A percentile compares a stretch with the other conserved stretches of the same genome.
Evolutionary conservation across 2,888 invertebrate genomes (phyloP).

Genomic region (Oithona nana): DNA sequence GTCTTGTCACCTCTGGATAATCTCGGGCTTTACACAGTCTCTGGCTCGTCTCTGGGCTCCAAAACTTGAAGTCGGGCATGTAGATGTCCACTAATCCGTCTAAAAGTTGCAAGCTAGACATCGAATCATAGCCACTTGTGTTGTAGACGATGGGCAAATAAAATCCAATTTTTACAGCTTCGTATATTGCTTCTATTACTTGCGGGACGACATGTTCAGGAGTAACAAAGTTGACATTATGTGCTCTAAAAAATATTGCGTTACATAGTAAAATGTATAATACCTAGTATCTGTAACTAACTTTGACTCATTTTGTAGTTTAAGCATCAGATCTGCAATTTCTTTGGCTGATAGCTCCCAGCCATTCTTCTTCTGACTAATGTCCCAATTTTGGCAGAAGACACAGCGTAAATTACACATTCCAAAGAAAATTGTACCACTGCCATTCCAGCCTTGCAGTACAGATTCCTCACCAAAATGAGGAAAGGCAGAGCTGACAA

Average conservation of each 20-base stretch:
- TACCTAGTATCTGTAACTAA: neutral
- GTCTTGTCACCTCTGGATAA: constrained; percentile 5
- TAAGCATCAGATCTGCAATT: constrained; percentile 11
- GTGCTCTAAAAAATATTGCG: neutral
- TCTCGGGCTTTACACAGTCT: constrained; percentile 11
- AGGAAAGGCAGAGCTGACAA: constrained; percentile 14
- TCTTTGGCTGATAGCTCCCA: constrained; percentile 9
- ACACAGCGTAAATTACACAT: constrained; percentile 8
- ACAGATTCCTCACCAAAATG: constrained; percentile 16
- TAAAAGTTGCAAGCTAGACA: neutral
- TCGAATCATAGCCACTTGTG: constrained; percentile 1
- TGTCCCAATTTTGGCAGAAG: constrained; percentile 16
- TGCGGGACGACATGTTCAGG: constrained; percentile 11
- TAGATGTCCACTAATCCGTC: constrained; percentile 12
- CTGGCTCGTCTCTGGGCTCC: constrained; percentile 10
- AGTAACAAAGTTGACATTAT: constrained; percentile 14
- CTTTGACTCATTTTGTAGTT: constrained; percentile 9
- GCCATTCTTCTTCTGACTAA: constrained; percentile 6
- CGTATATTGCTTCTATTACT: constrained; percentile 7
- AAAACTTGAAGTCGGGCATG: constrained; percentile 15
- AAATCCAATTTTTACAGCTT: constrained; percentile 1
- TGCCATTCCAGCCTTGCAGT: constrained; percentile 15
- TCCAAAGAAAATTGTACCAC: constrained; percentile 11
- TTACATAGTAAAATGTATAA: neutral
- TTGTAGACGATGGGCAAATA: constrained; percentile 8